These are phyloP conservation scores for Scopus umbretta DNA, from an alignment of 2,113 vertebrate genomes.

Conservation along the genomic window DNA sequence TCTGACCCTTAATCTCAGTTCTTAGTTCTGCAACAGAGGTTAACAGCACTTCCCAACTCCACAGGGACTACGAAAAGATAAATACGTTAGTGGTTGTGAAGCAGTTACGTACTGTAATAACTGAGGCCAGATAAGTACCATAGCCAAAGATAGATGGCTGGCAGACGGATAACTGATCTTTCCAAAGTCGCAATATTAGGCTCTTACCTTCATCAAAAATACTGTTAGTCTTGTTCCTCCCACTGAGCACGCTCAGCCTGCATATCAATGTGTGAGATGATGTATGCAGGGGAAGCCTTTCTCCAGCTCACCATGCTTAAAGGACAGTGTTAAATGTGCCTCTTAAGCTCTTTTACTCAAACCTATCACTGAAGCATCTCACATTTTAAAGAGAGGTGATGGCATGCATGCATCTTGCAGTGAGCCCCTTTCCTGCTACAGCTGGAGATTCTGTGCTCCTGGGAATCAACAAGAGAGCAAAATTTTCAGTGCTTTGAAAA, in stretches of 20 bases:
- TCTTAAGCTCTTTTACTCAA: not conserved
- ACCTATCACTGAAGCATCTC: not conserved
- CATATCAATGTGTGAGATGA: not conserved
- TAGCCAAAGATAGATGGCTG: not conserved
- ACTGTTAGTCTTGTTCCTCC: not conserved
- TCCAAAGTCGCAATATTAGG: not conserved
- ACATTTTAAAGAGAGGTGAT: not conserved
- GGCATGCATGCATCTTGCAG: fast-evolving
- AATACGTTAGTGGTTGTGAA: not conserved
- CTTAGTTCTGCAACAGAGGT: conserved; percentile 31
- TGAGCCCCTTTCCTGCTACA: not conserved
- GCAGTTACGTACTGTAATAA: not conserved
- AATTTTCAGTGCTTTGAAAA: conserved; percentile 37
- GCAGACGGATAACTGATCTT: not conserved
- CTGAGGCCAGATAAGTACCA: not conserved
- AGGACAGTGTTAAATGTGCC: not conserved
- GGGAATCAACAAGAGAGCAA: not conserved
- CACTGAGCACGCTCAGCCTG: not conserved
- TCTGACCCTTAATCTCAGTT: conserved; percentile 36
- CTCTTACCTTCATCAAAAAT: not conserved
- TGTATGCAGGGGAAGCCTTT: not conserved
- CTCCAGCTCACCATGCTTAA: not conserved
- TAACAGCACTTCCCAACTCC: not conserved
- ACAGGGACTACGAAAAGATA: not conserved
- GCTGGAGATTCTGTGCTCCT: not conserved